Conservation (phyloP, 2,888 invertebrate species). For the Sinopyrophorus schimmeli region DNA sequence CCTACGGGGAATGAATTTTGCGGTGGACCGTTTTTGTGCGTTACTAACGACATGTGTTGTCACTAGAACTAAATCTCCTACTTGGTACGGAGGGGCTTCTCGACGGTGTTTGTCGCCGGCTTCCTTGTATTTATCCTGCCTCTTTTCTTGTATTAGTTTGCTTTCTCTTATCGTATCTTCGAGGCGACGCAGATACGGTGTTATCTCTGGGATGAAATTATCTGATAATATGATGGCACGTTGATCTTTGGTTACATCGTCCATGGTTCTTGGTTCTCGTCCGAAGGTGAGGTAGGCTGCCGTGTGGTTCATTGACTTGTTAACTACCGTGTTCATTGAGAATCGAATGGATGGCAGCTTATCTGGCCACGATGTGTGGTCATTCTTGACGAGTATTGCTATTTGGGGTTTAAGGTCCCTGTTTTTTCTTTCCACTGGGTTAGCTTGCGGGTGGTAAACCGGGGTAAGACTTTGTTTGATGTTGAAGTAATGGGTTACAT, state of each 20-base stretch:
- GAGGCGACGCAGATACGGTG: constrained; percentile 36
- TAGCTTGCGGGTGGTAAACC: constrained; percentile 40
- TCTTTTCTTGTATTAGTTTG: constrained; percentile 28
- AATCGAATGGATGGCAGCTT: constrained; percentile 47
- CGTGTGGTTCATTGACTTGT: constrained; percentile 41
- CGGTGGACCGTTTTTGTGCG: background rate
- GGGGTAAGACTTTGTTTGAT: constrained; percentile 41
- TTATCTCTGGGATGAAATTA: constrained; percentile 42
- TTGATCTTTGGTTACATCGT: constrained; percentile 42
- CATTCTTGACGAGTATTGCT: constrained; percentile 39
- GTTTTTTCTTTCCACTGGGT: constrained; percentile 45
- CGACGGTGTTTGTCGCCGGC: background rate
- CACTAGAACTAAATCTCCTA: background rate
- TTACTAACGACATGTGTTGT: background rate
- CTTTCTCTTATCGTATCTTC: constrained; percentile 23
- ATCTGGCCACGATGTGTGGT: constrained; percentile 42
- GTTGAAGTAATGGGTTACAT: constrained; percentile 39
- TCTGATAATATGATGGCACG: constrained; percentile 39
- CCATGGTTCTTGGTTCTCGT: constrained; percentile 45
- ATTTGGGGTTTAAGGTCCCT: constrained; percentile 44
- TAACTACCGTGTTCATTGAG: constrained; percentile 47
- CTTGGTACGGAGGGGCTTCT: background rate
- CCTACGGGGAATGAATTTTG: background rate
- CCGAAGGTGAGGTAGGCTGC: constrained; percentile 47
- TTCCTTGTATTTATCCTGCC: background rate